phyloP scores from a whole-genome alignment of 2,888 invertebrate species.

The Sphecodes monilicornis region DNA sequence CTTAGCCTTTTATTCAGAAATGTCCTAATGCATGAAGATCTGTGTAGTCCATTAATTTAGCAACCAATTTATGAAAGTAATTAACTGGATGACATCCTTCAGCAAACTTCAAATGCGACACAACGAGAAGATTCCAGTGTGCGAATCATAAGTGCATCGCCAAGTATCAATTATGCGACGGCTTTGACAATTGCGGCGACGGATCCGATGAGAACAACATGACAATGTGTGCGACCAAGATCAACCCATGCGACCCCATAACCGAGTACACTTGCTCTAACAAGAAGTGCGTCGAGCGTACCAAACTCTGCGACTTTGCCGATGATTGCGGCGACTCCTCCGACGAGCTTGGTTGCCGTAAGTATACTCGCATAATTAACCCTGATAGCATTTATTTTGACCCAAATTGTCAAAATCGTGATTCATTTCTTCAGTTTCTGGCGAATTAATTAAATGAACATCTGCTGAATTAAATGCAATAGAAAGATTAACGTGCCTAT shows the following conservation, averaged over 20 bases:
- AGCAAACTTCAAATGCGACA: constrained; percentile 94
- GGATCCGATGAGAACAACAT: constrained; percentile 98
- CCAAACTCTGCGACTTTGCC: constrained; percentile 93
- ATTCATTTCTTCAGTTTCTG: no score
- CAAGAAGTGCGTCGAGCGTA: constrained; percentile 92
- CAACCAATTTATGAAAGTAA: background rate
- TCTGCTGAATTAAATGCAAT: no score
- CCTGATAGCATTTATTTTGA: no score
- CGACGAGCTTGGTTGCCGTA: constrained; percentile 95
- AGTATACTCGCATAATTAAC: constrained; percentile 76
- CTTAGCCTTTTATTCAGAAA: no score
- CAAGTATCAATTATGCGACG: constrained; percentile 94
- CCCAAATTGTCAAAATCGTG: no score
- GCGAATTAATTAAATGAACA: no score
- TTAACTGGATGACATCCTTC: constrained; percentile 8
- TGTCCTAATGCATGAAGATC: background rate
- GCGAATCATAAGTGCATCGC: constrained; percentile 95
- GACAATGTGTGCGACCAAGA: constrained; percentile 92
- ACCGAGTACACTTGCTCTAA: constrained; percentile 95
- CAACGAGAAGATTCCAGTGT: constrained; percentile 94
- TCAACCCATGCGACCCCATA: constrained; percentile 91
- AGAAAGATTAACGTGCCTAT: no score
- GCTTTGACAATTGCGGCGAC: constrained; percentile 96
- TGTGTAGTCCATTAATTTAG: background rate
- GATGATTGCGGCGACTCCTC: constrained; percentile 96